Evolutionary conservation across 2,888 invertebrate species (phyloP), one percentile per base, ranked within the genome.

Genomic region (Thecocarcelia acutangulata): DNA sequence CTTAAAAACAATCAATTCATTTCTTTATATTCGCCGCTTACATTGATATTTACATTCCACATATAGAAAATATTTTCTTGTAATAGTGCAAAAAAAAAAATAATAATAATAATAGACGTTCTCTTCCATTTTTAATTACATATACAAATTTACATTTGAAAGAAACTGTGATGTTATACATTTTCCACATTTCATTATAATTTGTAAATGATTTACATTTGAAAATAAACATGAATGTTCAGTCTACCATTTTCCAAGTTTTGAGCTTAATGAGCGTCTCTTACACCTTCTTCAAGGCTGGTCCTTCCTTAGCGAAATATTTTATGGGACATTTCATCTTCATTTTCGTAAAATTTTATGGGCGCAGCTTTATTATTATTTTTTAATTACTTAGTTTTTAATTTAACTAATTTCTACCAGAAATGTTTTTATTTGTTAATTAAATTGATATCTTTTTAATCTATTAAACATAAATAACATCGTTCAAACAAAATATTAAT

Each of bases 111-210:
- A 33, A 33, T 33, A 17, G 42, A 74, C 61, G 54, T 74, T 59
- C 44, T 21, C 46, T 73, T 46, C 15, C 46, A 79, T 75, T 48
- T 46, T 54, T 33, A 33, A 44, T 61, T 15, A 44, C 42, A 54
- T 66, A 58, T 19, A 66, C 40, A 70, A 70, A 46, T 44, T 76
- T 54, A 48, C 83, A 75, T 69, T 74, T 13, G 42, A 82, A 78
- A 68, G 59, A 73, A 77, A 70, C 83, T 83, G 83, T 83, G 83
- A 83, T 83, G 61, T 69, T 74, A 46, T 69, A 44, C 58, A 64
- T 61, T 44, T 15, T 17, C 11, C 61, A 61, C 44, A 52, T 61
- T 46, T 28, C 70, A 77, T 63, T 63, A 50, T 58, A 40, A 52
- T 50, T 58, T 50, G n/a, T 59, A 24, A 40, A 24, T 37, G 15